These are phyloP conservation scores for Bombus terrestris DNA, from an alignment of 1,140 invertebrate genomes.

Conservation along the genomic window DNA sequence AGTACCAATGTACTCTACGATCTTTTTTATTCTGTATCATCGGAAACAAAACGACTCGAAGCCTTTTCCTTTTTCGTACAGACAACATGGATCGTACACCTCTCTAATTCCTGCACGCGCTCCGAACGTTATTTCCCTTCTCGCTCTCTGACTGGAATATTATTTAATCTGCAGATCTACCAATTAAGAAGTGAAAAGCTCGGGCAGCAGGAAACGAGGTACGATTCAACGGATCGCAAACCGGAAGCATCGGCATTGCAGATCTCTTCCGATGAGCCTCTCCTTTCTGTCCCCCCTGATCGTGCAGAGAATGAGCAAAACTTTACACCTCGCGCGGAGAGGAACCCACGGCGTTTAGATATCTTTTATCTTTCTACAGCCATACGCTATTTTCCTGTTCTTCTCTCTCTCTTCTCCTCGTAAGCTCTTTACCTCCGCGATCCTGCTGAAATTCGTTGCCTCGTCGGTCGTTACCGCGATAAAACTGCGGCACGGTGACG, in stretches of 20 bases:
- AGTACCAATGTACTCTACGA: background rate
- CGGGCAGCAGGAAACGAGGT: slow-evolving; percentile 11
- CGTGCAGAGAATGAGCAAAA: background rate
- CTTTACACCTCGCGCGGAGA: background rate
- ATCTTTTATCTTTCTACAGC: slow-evolving; percentile 2
- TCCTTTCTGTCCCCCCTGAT: background rate
- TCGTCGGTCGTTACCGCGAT: slow-evolving; percentile 18
- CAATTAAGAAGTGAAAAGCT: slow-evolving; percentile 64
- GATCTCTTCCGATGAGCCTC: background rate
- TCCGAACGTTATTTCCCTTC: background rate
- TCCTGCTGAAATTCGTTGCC: background rate
- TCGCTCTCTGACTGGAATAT: slow-evolving; percentile 25
- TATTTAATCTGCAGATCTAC: slow-evolving; percentile 57
- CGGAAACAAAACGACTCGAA: background rate
- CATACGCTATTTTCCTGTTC: no score
- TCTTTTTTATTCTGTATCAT: background rate
- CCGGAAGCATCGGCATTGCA: slow-evolving; percentile 29
- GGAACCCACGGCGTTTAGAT: background rate
- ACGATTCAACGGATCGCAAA: slow-evolving; percentile 26
- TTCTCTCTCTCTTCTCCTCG: background rate
- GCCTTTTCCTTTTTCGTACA: background rate
- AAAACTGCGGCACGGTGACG: slow-evolving; percentile 6
- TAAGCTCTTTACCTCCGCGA: no score
- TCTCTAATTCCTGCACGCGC: background rate
- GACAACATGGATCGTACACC: background rate